Base-by-base conservation (phyloP, 2,888 invertebrate species). In the Gari tellinella region DNA sequence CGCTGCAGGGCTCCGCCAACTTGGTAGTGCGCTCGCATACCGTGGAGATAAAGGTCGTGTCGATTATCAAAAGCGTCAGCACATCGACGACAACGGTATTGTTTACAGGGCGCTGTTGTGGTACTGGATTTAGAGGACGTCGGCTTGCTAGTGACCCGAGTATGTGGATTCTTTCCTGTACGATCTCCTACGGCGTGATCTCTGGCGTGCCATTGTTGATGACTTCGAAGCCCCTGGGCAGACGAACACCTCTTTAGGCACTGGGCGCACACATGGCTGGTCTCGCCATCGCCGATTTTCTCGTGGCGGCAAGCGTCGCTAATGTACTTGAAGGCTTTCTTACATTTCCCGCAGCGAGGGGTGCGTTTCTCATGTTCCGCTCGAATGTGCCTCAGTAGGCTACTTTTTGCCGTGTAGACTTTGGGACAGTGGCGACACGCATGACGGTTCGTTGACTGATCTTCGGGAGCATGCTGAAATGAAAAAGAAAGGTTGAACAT, bases 1-100 rank as follows among this genome's bases (percentile, higher is more conserved):
- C 21, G 21, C 38, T 46, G 60, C 43, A 51, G 38, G 45, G 53
- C 40, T 41, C n/a, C n/a, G n/a, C n/a, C 63, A 21, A 57, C 45
- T n/a, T 67, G 51, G 45, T 37, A 67, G 60, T 67, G 66, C 15
- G 19, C n/a, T 31, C 31, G 17, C 53, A 51, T 67, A 21, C 45
- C 45, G 31, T 58, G 66, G 10, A 67, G 23, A 46, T 60, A 67
- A n/a, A 67, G 31, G 17, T 53, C 45, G 31, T 31, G 52, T 15
- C 53, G 48, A 31, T 65, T 57, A 31, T 25, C 25, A 25, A 57
- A 65, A 3, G 37, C 41, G 8, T 57, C 15, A 14, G 40, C 26
- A 41, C 65, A 65, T 17, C 43, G 57, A 3, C 58, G 51, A 43
- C 65, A 65, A 25, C 41, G 19, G 40, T 40, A 61, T 7, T 23